A percentile compares a stretch with the other conserved stretches of the same genome.
These are phyloP conservation scores for Pipistrellus nathusii DNA, from an alignment of 2,797 vertebrate genomes.

Conservation along the genomic window DNA sequence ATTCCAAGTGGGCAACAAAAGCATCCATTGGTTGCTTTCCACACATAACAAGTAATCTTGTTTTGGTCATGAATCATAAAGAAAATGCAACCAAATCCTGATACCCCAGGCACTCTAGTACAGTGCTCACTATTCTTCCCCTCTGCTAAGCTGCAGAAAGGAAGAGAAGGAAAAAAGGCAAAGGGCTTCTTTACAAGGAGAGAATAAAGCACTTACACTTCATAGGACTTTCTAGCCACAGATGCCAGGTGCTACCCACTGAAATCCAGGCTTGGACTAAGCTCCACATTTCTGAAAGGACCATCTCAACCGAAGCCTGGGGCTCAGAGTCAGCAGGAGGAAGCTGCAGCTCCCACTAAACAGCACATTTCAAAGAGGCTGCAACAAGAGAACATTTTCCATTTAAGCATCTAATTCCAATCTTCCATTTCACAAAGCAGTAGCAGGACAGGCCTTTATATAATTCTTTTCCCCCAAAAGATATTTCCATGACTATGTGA, in stretches of 20 bases:
- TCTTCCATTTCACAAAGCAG: constrained; percentile 71
- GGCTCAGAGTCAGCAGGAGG: constrained; percentile 81
- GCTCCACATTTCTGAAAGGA: constrained; percentile 82
- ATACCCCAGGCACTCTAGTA: neutral
- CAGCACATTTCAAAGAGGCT: constrained; percentile 80
- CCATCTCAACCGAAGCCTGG: constrained; percentile 82
- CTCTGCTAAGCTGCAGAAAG: constrained; percentile 52
- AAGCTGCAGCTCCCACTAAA: constrained; percentile 75
- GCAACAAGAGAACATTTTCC: constrained; percentile 79
- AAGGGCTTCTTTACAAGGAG: constrained; percentile 75
- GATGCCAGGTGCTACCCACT: constrained; percentile 79
- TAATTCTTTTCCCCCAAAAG: constrained; percentile 47
- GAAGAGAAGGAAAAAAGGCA: constrained; percentile 35
- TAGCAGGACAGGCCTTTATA: constrained; percentile 61
- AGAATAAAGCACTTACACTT: constrained; percentile 84
- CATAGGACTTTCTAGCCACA: constrained; percentile 75
- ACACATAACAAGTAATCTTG: constrained; percentile 10
- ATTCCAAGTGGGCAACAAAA: constrained; percentile 28
- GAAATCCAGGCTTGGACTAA: constrained; percentile 81
- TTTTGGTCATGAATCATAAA: constrained; percentile 55
- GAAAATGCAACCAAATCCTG: constrained; percentile 61
- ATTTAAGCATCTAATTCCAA: constrained; percentile 73
- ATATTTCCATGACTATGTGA: constrained; percentile 49
- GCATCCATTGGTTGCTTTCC: neutral
- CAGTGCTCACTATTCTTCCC: constrained; percentile 50